Evolutionary conservation across 2,888 invertebrate genomes (phyloP).

Genomic region (Orgyia antiqua): DNA sequence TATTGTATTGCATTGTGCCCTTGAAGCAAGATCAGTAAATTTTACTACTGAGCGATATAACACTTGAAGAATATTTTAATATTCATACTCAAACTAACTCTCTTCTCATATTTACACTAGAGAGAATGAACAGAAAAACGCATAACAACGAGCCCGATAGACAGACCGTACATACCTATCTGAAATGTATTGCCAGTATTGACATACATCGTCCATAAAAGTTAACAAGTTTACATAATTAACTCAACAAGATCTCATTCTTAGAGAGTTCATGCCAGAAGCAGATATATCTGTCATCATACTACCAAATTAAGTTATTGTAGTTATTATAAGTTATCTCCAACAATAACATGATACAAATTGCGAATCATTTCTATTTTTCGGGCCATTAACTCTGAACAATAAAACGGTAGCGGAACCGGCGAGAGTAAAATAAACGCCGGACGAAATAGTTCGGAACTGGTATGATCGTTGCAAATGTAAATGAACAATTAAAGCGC

Average conservation of each 20-base stretch:
- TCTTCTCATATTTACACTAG: too few species aligned
- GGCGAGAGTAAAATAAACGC: slow-evolving; percentile 68
- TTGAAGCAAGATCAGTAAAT: too few species aligned
- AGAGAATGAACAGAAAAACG: too few species aligned
- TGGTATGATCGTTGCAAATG: slow-evolving; percentile 77
- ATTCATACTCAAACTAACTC: too few species aligned
- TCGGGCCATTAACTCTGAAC: slow-evolving; percentile 72
- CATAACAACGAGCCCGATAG: too few species aligned
- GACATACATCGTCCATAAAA: too few species aligned
- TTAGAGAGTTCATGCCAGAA: background rate
- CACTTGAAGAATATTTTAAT: too few species aligned
- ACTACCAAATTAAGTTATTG: slow-evolving; percentile 32
- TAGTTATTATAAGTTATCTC: slow-evolving; percentile 40
- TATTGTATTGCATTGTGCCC: too few species aligned
- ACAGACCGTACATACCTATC: too few species aligned
- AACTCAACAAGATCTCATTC: background rate
- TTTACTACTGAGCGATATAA: too few species aligned
- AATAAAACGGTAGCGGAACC: slow-evolving; percentile 64
- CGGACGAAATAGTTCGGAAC: slow-evolving; percentile 71
- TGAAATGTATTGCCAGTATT: too few species aligned
- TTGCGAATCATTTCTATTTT: slow-evolving; percentile 73
- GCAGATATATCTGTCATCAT: slow-evolving; percentile 6
- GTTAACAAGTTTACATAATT: too few species aligned
- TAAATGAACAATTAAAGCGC: slow-evolving; percentile 78
- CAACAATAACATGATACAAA: slow-evolving; percentile 58